Percentiles rank a stretch among this genome's conserved stretches.
phyloP scores from a whole-genome alignment of 2,113 vertebrate species.

The Cephalopterus ornatus region DNA sequence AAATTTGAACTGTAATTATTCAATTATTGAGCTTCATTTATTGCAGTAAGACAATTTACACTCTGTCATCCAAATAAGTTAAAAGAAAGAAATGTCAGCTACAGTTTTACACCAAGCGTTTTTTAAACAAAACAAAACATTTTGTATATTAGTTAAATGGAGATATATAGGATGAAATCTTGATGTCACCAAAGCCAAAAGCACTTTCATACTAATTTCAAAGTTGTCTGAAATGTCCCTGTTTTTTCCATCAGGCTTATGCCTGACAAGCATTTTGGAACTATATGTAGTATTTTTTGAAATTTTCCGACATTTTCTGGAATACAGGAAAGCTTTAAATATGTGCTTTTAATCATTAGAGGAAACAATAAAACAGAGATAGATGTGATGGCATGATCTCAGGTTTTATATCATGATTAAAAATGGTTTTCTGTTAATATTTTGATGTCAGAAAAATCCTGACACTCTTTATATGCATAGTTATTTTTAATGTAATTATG shows the following conservation, averaged over 20 bases:
- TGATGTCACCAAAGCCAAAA: background rate
- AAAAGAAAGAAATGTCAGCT: background rate
- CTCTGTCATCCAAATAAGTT: background rate
- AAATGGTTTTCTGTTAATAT: background rate
- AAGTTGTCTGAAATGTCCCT: background rate
- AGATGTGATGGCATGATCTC: background rate
- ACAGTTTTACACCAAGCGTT: background rate
- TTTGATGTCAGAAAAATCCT: background rate
- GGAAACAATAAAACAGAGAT: background rate
- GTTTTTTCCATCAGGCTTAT: background rate
- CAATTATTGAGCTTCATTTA: background rate
- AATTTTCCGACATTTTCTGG: background rate
- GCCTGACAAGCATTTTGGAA: background rate
- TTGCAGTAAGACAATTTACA: background rate
- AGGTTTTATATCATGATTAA: background rate
- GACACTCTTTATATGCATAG: background rate
- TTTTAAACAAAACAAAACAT: background rate
- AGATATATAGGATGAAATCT: background rate
- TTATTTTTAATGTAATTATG: background rate
- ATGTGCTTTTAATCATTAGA: background rate
- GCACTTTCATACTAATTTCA: background rate
- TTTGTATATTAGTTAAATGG: background rate
- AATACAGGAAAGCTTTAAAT: background rate
- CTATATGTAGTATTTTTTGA: background rate
- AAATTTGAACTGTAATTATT: background rate